Percentiles rank a stretch among this genome's conserved stretches.
phyloP scores from a whole-genome alignment of 2,113 vertebrate genomes.

The Aix galericulata region DNA sequence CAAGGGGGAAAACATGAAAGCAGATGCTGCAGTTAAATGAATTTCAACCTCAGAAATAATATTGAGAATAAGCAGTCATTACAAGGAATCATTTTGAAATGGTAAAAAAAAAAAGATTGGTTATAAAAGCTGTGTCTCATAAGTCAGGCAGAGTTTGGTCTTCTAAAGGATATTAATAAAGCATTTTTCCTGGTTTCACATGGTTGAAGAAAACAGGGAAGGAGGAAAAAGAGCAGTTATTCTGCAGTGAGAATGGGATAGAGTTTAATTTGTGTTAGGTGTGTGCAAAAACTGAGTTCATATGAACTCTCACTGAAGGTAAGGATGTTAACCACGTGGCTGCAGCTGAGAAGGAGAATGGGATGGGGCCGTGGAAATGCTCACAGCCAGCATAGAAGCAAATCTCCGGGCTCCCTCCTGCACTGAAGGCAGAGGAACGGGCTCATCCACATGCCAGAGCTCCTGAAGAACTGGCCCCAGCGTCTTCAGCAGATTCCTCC shows the following conservation, averaged over 20 bases:
- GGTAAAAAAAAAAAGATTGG: accelerated
- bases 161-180: background rate
- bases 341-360: constrained; percentile 30
- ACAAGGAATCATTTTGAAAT: background rate
- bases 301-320: constrained; percentile 4
- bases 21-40: background rate
- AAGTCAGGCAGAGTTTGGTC: background rate
- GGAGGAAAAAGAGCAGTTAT: background rate
- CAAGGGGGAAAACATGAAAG: background rate
- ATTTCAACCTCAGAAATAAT: background rate
- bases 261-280: background rate
- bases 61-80: background rate
- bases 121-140: background rate
- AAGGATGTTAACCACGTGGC: constrained; percentile 27
- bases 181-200: background rate
- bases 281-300: background rate
- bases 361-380: constrained; percentile 28
- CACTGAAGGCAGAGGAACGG: constrained; percentile 45
- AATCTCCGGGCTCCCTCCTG: constrained; percentile 24
- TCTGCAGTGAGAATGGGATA: background rate
- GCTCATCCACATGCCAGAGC: constrained; percentile 60
- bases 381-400: background rate
- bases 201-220: background rate
- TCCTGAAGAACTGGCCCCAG: constrained; percentile 52
- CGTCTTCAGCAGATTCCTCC: constrained; percentile 41